A percentile compares a stretch with the other conserved stretches of the same genome.
Conservation (phyloP, 2,113 vertebrate genomes). For the Ammodytes marinus region DNA sequence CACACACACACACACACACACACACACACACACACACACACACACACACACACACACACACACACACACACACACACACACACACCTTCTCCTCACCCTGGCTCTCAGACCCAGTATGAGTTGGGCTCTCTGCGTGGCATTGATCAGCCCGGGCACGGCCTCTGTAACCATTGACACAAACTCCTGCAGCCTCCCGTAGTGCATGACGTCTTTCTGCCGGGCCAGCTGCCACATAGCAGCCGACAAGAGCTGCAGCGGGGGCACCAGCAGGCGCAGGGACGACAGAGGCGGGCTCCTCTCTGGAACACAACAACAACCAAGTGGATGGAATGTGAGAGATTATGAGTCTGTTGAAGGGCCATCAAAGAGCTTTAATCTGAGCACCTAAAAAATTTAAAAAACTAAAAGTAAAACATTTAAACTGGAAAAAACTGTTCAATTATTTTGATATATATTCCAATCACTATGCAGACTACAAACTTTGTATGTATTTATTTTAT, state of each 20-base stretch:
- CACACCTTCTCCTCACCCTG: conserved; percentile 76
- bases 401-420: too few species aligned
- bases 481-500: too few species aligned
- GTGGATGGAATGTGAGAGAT: conserved; percentile 22
- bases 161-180: conserved; percentile 83
- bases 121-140: conserved; percentile 83
- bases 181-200: conserved; percentile 83
- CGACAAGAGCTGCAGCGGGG: conserved; percentile 80
- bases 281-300: conserved; percentile 51
- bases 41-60: too few species aligned
- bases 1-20: too few species aligned
- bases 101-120: conserved; percentile 87
- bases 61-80: background rate
- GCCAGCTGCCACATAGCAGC: conserved; percentile 86
- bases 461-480: too few species aligned
- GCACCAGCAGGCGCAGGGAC: conserved; percentile 73
- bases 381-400: background rate
- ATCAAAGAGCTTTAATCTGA: conserved; percentile 1
- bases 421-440: too few species aligned
- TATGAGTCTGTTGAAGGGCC: conserved; percentile 21
- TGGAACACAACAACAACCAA: conserved; percentile 24
- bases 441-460: too few species aligned
- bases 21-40: too few species aligned
- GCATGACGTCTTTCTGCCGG: conserved; percentile 74
- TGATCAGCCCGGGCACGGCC: conserved; percentile 83